Conservation (phyloP, 2,888 invertebrate species). For the Stenodera caucasica region DNA sequence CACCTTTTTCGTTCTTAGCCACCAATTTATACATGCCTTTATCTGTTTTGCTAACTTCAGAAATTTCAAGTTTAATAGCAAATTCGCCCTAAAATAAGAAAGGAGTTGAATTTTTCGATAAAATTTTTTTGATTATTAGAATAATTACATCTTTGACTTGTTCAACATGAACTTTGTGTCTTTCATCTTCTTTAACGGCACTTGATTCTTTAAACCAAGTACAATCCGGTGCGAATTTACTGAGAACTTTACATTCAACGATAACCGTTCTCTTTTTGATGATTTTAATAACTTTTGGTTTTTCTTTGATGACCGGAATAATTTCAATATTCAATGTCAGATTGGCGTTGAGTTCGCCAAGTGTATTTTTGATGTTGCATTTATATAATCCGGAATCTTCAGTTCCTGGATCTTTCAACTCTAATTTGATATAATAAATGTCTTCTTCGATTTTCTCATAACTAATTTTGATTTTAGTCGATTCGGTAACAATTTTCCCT, state of each 20-base stretch:
- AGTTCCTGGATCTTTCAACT: constrained; percentile 86
- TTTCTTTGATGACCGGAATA: constrained; percentile 91
- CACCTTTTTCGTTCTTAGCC: constrained; percentile 91
- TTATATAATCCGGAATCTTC: constrained; percentile 98
- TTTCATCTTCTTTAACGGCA: constrained; percentile 74
- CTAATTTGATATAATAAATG: constrained; percentile 83
- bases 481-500: constrained; percentile 76
- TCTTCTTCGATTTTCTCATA: constrained; percentile 75
- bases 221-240: constrained; percentile 90
- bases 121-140: not conserved
- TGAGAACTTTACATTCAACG: constrained; percentile 91
- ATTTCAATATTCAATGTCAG: constrained; percentile 97
- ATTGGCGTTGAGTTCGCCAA: constrained; percentile 97
- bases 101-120: not conserved
- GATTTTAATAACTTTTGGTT: constrained; percentile 88
- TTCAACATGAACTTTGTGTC: constrained; percentile 76
- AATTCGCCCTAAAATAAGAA: constrained; percentile 74
- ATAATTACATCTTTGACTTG: constrained; percentile 73
- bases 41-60: constrained; percentile 76
- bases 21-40: constrained; percentile 89
- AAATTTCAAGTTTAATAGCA: constrained; percentile 86
- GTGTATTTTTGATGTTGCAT: constrained; percentile 94
- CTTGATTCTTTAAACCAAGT: constrained; percentile 90
- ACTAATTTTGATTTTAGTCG: constrained; percentile 76
- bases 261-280: constrained; percentile 90